phyloP scores from a whole-genome alignment of 2,797 vertebrate genomes.

The Hippocampus kuda region DNA sequence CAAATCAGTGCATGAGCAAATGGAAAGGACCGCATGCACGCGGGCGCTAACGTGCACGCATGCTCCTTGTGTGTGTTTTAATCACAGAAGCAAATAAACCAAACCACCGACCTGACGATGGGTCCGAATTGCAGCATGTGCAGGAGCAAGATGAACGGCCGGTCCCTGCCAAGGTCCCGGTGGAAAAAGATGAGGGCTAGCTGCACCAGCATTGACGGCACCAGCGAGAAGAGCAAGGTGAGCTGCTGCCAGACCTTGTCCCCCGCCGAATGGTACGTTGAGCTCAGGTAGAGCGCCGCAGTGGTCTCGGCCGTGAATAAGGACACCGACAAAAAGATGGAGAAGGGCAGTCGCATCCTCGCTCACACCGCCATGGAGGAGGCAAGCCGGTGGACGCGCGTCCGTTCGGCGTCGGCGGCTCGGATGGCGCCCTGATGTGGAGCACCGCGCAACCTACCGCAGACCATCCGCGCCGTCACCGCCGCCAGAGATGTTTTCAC shows the following conservation, averaged over 20 bases:
- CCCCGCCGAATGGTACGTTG: constrained; percentile 79
- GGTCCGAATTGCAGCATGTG: constrained; percentile 94
- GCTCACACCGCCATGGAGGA: constrained; percentile 54
- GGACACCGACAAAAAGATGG: constrained; percentile 84
- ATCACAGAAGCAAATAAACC: constrained; percentile 17
- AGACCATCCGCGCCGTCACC: constrained; percentile 1
- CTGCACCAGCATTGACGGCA: constrained; percentile 88
- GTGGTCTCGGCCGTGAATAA: constrained; percentile 87
- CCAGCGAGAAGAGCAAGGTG: constrained; percentile 85
- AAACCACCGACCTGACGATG: constrained; percentile 75
- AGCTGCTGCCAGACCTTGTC: constrained; percentile 87
- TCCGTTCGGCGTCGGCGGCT: constrained; percentile 29
- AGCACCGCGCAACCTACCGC: not conserved
- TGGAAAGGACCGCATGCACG: not conserved
- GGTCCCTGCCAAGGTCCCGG: constrained; percentile 87
- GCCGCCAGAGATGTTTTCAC: not conserved
- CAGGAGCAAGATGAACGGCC: constrained; percentile 86
- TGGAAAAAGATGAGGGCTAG: constrained; percentile 91
- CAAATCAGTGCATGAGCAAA: not conserved
- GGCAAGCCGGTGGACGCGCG: constrained; percentile 27
- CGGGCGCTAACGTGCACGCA: not conserved
- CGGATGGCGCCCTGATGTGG: constrained; percentile 6
- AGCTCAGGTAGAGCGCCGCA: constrained; percentile 84
- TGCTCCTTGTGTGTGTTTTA: not conserved
- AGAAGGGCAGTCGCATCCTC: constrained; percentile 90